Percentiles rank a stretch among this genome's conserved stretches.
These are phyloP conservation scores for Rhagoletis zephyria DNA, from an alignment of 1,140 invertebrate species.

Conservation along the genomic window DNA sequence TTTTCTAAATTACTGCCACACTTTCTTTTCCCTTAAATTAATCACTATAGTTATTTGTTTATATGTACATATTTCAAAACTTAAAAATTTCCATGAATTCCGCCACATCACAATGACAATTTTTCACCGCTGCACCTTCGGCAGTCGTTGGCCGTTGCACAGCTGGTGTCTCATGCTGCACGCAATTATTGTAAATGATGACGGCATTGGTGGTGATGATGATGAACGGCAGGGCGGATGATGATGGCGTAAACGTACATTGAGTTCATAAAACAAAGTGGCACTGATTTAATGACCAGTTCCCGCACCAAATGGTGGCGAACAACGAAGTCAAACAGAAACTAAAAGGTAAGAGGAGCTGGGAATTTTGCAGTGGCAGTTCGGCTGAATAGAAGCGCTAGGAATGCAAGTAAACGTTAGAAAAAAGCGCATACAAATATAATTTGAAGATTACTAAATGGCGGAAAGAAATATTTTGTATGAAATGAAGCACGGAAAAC, in stretches of 20 bases:
- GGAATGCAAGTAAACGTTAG: neutral
- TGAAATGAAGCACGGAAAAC: conserved; percentile 14
- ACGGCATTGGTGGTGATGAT: neutral
- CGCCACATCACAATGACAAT: conserved; percentile 33
- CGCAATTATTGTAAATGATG: conserved; percentile 39
- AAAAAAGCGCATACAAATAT: conserved; percentile 3
- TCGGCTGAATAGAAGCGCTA: neutral
- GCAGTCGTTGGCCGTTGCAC: neutral
- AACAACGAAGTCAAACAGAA: neutral
- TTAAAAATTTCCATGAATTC: conserved; percentile 16
- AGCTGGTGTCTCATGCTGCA: conserved; percentile 35
- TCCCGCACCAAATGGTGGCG: neutral
- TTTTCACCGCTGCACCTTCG: neutral
- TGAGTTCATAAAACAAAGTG: conserved; percentile 54
- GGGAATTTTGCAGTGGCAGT: neutral
- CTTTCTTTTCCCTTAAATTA: neutral
- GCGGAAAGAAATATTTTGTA: neutral
- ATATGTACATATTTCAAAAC: neutral
- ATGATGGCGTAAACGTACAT: conserved; percentile 18
- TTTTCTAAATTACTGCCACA: neutral
- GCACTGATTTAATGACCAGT: conserved; percentile 59
- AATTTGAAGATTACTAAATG: neutral
- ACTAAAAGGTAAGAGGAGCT: neutral
- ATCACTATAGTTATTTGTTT: conserved; percentile 2
- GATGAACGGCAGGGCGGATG: conserved; percentile 17